Percentiles rank a stretch among this genome's conserved stretches.
Conservation (phyloP, 2,797 vertebrate species). For the Crocodylus rhombifer region DNA sequence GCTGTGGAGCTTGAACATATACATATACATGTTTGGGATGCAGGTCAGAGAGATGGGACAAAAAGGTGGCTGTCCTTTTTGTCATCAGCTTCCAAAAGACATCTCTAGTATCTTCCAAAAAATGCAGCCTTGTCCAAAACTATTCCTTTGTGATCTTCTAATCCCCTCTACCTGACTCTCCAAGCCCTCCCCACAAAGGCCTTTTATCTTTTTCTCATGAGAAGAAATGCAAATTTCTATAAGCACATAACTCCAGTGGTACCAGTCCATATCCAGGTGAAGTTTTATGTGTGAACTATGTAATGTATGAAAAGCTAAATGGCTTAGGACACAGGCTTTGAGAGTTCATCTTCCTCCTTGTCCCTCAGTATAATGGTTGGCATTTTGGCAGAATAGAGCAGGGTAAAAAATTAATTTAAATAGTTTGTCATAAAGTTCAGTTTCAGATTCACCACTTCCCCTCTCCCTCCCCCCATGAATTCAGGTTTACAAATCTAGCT, state of each 20-base stretch:
- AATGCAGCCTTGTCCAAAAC: background rate
- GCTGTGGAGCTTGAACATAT: background rate
- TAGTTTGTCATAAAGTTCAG: too few relatives aligned
- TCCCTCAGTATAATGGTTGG: background rate
- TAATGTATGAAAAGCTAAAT: background rate
- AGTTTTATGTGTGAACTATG: background rate
- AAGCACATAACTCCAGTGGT: background rate
- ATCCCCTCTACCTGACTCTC: background rate
- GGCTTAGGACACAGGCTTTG: background rate
- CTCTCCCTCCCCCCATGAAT: too few relatives aligned
- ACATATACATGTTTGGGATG: background rate
- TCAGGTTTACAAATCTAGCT: too few relatives aligned
- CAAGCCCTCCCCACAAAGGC: background rate
- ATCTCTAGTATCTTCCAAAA: background rate
- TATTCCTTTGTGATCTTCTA: background rate
- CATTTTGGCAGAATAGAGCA: too few relatives aligned
- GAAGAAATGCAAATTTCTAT: background rate
- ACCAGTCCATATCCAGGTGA: background rate
- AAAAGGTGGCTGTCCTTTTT: background rate
- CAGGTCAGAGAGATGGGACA: background rate
- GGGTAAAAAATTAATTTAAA: too few relatives aligned
- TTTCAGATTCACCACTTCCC: too few relatives aligned
- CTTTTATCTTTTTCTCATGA: constrained; percentile 3
- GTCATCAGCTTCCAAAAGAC: background rate
- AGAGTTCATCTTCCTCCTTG: background rate